phyloP scores from a whole-genome alignment of 2,797 vertebrate genomes.

The Pygocentrus nattereri region DNA sequence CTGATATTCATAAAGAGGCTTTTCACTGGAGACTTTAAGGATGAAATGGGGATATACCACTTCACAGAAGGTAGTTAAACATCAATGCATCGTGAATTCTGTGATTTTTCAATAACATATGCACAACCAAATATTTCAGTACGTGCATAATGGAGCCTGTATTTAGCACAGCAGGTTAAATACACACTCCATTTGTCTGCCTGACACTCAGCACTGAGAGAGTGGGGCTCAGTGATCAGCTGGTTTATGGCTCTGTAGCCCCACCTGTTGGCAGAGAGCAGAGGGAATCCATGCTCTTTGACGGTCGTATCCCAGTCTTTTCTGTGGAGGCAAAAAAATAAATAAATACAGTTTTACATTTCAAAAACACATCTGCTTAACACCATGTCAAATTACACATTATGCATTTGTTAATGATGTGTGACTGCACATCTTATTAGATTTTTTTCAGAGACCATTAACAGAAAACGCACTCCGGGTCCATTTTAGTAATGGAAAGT shows the following conservation, averaged over 20 bases:
- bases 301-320: slow-evolving; percentile 90
- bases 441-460: slow-evolving; percentile 32
- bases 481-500: slow-evolving; percentile 46
- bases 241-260: slow-evolving; percentile 51
- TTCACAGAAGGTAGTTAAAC: slow-evolving; percentile 13
- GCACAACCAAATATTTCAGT: slow-evolving; percentile 14
- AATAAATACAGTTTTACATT: slow-evolving; percentile 21
- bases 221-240: background rate
- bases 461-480: slow-evolving; percentile 10
- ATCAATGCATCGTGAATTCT: background rate
- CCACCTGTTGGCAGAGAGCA: slow-evolving; percentile 93
- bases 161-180: slow-evolving; percentile 14
- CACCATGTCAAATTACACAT: slow-evolving; percentile 40
- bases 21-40: slow-evolving; percentile 12
- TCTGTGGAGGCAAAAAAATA: slow-evolving; percentile 78
- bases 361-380: slow-evolving; percentile 39
- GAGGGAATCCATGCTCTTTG: slow-evolving; percentile 98
- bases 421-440: slow-evolving; percentile 43
- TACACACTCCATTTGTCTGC: background rate
- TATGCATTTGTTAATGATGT: slow-evolving; percentile 38
- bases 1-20: background rate
- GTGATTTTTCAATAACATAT: background rate
- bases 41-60: slow-evolving; percentile 1
- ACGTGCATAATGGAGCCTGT: slow-evolving; percentile 9
- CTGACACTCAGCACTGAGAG: background rate